These are phyloP conservation scores for Melitaea cinxia DNA, from an alignment of 1,140 invertebrate genomes.

Conservation along the genomic window DNA sequence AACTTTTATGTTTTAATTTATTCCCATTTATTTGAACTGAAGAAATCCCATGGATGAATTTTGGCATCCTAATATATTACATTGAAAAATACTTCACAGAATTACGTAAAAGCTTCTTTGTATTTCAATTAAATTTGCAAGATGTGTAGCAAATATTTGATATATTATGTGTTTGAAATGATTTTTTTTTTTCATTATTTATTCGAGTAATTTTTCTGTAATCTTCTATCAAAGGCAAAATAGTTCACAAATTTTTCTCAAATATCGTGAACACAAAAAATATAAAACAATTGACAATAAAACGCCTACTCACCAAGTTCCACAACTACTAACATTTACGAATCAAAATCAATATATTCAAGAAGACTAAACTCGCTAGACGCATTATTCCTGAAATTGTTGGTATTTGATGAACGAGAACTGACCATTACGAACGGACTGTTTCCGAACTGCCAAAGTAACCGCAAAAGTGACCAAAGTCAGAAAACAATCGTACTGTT, in stretches of 20 bases:
- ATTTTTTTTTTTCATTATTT: neutral
- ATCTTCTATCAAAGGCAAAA: neutral
- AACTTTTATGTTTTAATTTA: too few relatives aligned
- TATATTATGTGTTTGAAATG: too few relatives aligned
- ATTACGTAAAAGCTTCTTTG: too few relatives aligned
- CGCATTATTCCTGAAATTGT: slow-evolving; percentile 56
- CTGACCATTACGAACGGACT: slow-evolving; percentile 63
- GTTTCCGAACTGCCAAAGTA: slow-evolving; percentile 68
- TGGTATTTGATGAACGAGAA: slow-evolving; percentile 69
- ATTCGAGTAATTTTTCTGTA: too few relatives aligned
- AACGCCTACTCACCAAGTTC: neutral
- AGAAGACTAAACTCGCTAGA: slow-evolving; percentile 36
- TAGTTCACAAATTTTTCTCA: too few relatives aligned
- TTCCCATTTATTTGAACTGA: too few relatives aligned
- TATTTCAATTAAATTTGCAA: too few relatives aligned
- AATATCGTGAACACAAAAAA: neutral
- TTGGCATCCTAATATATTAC: too few relatives aligned
- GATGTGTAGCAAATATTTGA: too few relatives aligned
- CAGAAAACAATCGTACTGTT: slow-evolving; percentile 74
- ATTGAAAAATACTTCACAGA: too few relatives aligned
- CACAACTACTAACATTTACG: slow-evolving; percentile 12
- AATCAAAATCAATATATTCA: slow-evolving; percentile 40
- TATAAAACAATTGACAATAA: neutral
- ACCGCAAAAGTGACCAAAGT: slow-evolving; percentile 57
- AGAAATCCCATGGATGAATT: too few relatives aligned